Conservation (phyloP, 1,140 invertebrate species). For the Cryptotermes secundus region DNA sequence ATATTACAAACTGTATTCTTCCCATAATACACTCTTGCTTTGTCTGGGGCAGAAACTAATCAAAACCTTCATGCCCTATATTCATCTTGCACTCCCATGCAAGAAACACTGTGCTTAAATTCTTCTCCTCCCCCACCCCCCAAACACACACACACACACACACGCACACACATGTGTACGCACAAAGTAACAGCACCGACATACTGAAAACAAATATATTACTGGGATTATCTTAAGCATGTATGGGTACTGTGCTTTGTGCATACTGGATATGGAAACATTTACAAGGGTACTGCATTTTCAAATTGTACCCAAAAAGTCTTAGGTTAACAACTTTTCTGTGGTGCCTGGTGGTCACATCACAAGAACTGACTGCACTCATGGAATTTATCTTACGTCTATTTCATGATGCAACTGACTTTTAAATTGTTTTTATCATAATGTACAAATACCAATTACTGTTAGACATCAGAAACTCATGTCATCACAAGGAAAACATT, state of each 20-base stretch:
- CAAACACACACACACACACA: no score
- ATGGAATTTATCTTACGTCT: not conserved
- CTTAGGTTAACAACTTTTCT: not conserved
- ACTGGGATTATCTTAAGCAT: not conserved
- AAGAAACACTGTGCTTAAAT: not conserved
- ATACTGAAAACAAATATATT: not conserved
- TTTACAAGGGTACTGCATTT: not conserved
- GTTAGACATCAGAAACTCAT: no score
- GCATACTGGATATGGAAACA: not conserved
- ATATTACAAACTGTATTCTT: not conserved
- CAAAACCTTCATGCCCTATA: not conserved
- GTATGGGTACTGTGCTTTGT: not conserved
- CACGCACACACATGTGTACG: no score
- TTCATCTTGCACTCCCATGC: not conserved
- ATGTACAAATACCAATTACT: no score
- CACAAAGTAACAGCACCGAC: not conserved
- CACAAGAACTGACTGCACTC: not conserved
- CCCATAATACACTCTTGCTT: not conserved
- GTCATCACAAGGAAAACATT: no score
- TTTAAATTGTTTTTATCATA: no score
- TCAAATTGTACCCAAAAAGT: not conserved
- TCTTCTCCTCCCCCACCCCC: no score
- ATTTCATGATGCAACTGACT: not conserved
- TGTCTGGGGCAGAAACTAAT: not conserved
- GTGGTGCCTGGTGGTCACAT: not conserved